These are phyloP conservation scores for Galagoides demidoff DNA, from an alignment of 2,797 vertebrate genomes.

Conservation along the genomic window DNA sequence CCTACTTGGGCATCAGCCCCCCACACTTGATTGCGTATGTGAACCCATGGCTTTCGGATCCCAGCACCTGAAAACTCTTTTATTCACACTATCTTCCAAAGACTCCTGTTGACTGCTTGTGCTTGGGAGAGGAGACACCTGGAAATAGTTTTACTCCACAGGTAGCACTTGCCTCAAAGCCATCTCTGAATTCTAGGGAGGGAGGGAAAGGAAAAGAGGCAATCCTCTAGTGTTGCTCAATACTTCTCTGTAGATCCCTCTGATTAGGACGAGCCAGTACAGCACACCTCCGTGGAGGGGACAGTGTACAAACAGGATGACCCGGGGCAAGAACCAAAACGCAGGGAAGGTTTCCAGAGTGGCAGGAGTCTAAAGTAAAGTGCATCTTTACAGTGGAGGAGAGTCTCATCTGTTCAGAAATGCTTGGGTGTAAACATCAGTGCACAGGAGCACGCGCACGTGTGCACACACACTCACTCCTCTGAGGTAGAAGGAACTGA, in stretches of 20 bases:
- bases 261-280: background rate
- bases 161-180: background rate
- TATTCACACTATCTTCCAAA: background rate
- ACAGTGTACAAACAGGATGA: conserved; percentile 65
- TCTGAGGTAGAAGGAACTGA: conserved; percentile 86
- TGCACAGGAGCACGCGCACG: background rate
- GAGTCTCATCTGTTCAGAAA: conserved; percentile 68
- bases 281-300: background rate
- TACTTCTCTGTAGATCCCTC: background rate
- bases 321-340: conserved; percentile 76
- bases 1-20: background rate
- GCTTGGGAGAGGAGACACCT: conserved; percentile 54
- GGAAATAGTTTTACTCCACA: background rate
- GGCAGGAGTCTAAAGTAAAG: conserved; percentile 65
- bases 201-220: background rate
- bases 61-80: background rate
- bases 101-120: background rate
- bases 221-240: conserved; percentile 31
- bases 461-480: conserved; percentile 48
- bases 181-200: conserved; percentile 9
- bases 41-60: background rate
- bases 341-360: conserved; percentile 59
- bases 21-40: background rate
- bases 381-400: conserved; percentile 67
- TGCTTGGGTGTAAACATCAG: conserved; percentile 71